These are phyloP conservation scores for Smithornis capensis DNA, from an alignment of 2,113 vertebrate species.

Conservation along the genomic window DNA sequence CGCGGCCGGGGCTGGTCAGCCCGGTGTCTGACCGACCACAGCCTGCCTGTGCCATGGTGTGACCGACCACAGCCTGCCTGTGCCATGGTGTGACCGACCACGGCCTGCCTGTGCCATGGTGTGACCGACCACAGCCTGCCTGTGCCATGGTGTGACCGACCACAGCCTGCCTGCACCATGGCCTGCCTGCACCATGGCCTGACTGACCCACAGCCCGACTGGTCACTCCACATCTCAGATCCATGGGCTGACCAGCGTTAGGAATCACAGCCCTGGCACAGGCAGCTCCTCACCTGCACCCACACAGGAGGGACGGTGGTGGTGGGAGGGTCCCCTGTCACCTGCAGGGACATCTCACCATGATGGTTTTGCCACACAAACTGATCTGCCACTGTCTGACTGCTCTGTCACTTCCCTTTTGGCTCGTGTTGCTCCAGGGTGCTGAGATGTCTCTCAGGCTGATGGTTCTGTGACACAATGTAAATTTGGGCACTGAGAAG, in stretches of 20 bases:
- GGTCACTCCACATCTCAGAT: not conserved
- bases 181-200: not conserved
- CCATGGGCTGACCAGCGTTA: accelerated
- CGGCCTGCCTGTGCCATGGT: not conserved
- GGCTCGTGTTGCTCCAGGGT: not conserved
- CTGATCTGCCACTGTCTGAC: not conserved
- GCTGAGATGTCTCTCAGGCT: not conserved
- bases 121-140: not conserved
- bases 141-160: not conserved
- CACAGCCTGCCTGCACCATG: accelerated
- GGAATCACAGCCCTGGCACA: not conserved
- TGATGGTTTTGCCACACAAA: accelerated
- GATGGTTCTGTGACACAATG: not conserved
- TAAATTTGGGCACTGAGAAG: not conserved
- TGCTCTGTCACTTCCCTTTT: not conserved
- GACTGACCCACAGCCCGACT: not conserved
- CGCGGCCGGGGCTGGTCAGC: not conserved
- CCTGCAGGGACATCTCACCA: not conserved
- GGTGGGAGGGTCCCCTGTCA: not conserved
- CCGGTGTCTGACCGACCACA: no score
- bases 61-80: not conserved
- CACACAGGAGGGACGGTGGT: accelerated
- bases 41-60: no score
- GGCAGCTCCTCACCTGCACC: not conserved
- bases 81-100: not conserved